Percentiles rank a stretch among this genome's conserved stretches.
Evolutionary conservation across 1,140 invertebrate species (phyloP).

Genomic region (Hetaerina americana): DNA sequence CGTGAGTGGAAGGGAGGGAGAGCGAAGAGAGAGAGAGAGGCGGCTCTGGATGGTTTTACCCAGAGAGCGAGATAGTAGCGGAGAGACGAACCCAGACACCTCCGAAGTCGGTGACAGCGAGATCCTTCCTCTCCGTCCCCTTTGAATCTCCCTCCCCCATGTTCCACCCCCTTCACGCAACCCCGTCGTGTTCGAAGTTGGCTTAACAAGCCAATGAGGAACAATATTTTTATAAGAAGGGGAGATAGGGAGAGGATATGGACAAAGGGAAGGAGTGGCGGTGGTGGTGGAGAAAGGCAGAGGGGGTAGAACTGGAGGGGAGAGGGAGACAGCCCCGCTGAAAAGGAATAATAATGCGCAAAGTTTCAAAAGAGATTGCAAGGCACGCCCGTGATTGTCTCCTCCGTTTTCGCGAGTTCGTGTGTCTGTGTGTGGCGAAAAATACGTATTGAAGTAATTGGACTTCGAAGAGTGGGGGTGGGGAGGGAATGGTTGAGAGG

Average conservation of each 20-base stretch:
- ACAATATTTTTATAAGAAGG: not conserved
- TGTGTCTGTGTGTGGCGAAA: not conserved
- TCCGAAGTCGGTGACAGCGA: no score
- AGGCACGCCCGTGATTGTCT: not conserved
- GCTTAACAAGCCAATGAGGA: not conserved
- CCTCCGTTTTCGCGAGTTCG: not conserved
- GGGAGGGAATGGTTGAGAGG: not conserved
- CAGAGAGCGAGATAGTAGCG: no score
- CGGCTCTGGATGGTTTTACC: no score
- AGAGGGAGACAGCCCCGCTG: no score
- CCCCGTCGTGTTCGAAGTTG: not conserved
- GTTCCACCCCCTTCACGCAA: no score
- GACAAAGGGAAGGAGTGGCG: not conserved
- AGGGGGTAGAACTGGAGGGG: no score
- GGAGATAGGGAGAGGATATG: not conserved
- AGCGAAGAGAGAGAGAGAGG: not conserved
- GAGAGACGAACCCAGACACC: no score
- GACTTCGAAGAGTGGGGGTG: not conserved
- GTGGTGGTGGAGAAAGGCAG: no score
- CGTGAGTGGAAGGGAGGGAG: not conserved
- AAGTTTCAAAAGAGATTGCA: not conserved
- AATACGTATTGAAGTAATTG: not conserved
- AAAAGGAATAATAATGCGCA: not conserved
- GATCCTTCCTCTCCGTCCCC: no score
- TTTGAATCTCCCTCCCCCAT: no score